These are phyloP conservation scores for Drosophila tripunctata DNA, from an alignment of 2,888 invertebrate genomes.

Conservation along the genomic window DNA sequence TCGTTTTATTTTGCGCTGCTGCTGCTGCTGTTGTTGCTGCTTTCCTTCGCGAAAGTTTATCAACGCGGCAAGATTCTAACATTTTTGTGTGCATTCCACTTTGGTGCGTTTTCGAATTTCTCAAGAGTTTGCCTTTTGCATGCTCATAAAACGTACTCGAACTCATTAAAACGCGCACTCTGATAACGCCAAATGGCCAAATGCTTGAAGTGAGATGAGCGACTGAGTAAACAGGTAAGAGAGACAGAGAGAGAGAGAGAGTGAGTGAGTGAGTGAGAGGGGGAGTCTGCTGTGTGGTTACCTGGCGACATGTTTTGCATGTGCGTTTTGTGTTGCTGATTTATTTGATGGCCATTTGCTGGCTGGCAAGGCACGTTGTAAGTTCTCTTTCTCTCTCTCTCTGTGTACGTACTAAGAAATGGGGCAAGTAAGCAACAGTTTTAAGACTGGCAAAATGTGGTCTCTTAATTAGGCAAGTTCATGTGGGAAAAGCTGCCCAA, in stretches of 20 bases:
- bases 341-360: constrained; percentile 68
- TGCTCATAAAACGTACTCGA: constrained; percentile 78
- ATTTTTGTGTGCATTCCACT: constrained; percentile 79
- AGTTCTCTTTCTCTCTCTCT: constrained; percentile 26
- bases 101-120: constrained; percentile 73
- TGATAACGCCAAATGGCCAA: constrained; percentile 74
- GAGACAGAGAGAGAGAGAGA: neutral
- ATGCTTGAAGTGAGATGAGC: constrained; percentile 10
- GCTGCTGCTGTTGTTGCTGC: constrained; percentile 8
- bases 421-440: constrained; percentile 50
- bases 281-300: neutral
- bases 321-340: constrained; percentile 66
- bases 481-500: constrained; percentile 50
- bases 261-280: constrained; percentile 6
- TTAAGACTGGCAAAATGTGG: constrained; percentile 28
- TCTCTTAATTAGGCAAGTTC: constrained; percentile 58
- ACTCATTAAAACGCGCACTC: constrained; percentile 78
- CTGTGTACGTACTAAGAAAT: too few relatives aligned
- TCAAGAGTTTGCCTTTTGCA: constrained; percentile 64
- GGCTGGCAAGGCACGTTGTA: constrained; percentile 48
- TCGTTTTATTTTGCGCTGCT: neutral
- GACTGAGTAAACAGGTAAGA: constrained; percentile 1
- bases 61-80: constrained; percentile 77
- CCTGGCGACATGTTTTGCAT: constrained; percentile 73
- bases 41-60: constrained; percentile 70